Base-by-base conservation (phyloP, 2,888 invertebrate species). In the Drosophila falleni region DNA sequence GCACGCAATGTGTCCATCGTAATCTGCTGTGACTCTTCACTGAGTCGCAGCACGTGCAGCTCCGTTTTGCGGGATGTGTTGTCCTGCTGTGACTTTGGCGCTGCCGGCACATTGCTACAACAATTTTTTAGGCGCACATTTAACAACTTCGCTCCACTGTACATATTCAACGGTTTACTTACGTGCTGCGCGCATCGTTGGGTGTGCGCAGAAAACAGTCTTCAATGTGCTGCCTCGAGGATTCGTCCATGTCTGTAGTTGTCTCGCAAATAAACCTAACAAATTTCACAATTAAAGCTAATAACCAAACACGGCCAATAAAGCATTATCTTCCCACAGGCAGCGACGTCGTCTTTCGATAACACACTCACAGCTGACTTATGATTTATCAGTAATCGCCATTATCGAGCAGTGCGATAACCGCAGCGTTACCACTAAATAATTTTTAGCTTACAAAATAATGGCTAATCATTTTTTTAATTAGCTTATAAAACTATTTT, bases 1-100 rank as follows among this genome's bases (percentile, higher is more conserved):
- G 94, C 94, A 72, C 95, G 95, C 55, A 97, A 91, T 3, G 96
- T 96, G 73, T 96, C 96, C 92, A 96, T 94, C 41, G 97, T 94
- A 82, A 95, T 93, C 89, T 95, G 95, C 89, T 96, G 96, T 2
- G 96, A 95, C 80, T 95, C 95, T 31, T 95, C 94, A 53, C 94
- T 94, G 23, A 97, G 92, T 6, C 95, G 94, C 49, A 97, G 92
- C 6, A 95, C 95, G 87, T 96, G 96, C 93, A 97, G 93, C 93
- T 97, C 96, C 71, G 96, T 95, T 91, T 96, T 96, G 1, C 96
- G 94, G 6, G 93, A 92, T 33, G 93, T 93, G 67, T 92, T 93
- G 5, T 94, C 93, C 71, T 93, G 93, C 44, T 89, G 78, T 0
- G 73, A 69, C 44, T 73, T 87, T 58, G 93, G 92, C 1, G 93